These are phyloP conservation scores for Melipona bicolor DNA, from an alignment of 2,888 invertebrate genomes.

Conservation along the genomic window DNA sequence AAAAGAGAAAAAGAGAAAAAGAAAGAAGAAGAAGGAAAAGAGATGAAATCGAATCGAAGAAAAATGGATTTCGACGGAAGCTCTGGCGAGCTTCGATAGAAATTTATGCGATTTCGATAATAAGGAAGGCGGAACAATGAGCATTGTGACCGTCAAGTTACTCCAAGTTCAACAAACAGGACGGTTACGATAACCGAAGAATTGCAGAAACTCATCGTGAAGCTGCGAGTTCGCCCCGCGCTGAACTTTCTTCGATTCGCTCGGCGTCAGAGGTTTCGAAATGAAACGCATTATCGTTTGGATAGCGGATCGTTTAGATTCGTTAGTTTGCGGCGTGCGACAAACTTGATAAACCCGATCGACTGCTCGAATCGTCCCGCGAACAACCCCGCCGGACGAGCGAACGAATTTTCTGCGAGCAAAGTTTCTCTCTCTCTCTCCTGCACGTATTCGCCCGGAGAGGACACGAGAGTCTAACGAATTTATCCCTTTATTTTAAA, in stretches of 20 bases:
- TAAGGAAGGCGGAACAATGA: conserved; percentile 23
- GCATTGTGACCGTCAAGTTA: conserved; percentile 53
- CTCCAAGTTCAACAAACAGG: conserved; percentile 48
- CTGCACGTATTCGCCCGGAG: not conserved
- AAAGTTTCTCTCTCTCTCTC: not conserved
- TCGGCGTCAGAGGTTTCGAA: not conserved
- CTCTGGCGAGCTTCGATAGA: not conserved
- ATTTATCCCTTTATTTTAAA: conserved; percentile 40
- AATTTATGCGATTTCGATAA: conserved; percentile 59
- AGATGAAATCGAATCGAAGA: no score
- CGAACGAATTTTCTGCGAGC: not conserved
- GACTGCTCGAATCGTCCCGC: not conserved
- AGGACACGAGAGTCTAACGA: conserved; percentile 8
- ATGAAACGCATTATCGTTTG: not conserved
- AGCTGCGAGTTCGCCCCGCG: conserved; percentile 39
- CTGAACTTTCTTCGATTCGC: conserved; percentile 31
- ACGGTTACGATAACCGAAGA: conserved; percentile 60
- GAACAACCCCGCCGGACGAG: not conserved
- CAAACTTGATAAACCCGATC: not conserved
- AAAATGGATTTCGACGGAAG: not conserved
- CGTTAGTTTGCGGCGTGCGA: not conserved
- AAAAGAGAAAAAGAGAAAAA: no score
- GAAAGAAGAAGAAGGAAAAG: no score
- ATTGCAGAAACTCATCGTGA: conserved; percentile 58
- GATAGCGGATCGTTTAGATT: not conserved